Evolutionary conservation across 2,797 vertebrate species (phyloP), one percentile per base, ranked within the genome.

Genomic region (Mormyrus proboscirostris): DNA sequence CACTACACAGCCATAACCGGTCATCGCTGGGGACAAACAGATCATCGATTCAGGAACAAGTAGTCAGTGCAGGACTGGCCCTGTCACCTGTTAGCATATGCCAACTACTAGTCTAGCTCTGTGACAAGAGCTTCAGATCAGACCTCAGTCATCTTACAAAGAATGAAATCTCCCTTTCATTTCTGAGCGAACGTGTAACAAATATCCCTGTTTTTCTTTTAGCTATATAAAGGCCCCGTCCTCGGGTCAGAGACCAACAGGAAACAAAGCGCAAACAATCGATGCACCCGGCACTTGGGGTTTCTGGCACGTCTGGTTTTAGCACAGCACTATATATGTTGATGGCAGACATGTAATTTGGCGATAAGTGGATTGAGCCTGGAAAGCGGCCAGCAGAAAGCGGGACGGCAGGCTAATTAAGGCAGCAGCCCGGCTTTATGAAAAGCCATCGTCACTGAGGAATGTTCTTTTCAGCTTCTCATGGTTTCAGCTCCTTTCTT

Each of bases 401-500:
- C 82, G 59, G 87, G 91, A 91, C 86, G 91, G 89, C 47, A 91
- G 89, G 92, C 92, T 95, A 94, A 96, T 95, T 95, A 95, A 95
- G 95, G 95, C 73, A 51, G 44, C 14, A 92, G 94, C 92, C 90
- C 94, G 91, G 92, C 94, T 94, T 94, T 92, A 90, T 92, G 51
- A 93, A 94, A 92, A 79, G 93, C 92, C 85, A 91, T 92, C 92
- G 92, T 88, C 91, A 91, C 91, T 69, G 90, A 94, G 94, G 95
- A 96, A 96, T 96, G 95, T 95, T 95, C 94, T 96, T 95, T 95
- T 95, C 92, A 92, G 94, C 93, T 92, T 91, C 90, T 90, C 91
- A 91, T 92, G 25, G 55, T 50, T 88, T 59, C 57, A 59, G 16
- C 29, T 88, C 8, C 65, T 57, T 8, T 47, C 50, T 82, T 12